phyloP scores from a whole-genome alignment of 2,888 invertebrate genomes.

The Coenonympha arcania region DNA sequence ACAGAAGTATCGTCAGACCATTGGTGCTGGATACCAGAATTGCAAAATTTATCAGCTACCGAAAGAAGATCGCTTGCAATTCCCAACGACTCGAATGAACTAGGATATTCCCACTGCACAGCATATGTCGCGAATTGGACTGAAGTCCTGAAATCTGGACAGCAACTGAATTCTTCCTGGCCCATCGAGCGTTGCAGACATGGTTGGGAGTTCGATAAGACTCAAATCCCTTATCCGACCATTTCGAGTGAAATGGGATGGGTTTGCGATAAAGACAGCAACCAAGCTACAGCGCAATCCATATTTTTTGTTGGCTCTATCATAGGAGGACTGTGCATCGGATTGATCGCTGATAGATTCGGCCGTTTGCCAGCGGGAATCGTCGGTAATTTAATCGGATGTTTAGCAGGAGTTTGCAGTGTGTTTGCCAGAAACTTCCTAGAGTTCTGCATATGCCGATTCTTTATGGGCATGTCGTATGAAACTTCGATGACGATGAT shows the following conservation, averaged over 20 bases:
- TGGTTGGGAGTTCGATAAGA: conserved; percentile 56
- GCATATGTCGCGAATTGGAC: conserved; percentile 49
- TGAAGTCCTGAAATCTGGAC: conserved; percentile 35
- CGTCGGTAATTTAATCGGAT: conserved; percentile 44
- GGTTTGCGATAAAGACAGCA: conserved; percentile 52
- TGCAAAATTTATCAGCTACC: conserved; percentile 40
- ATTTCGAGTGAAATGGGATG: conserved; percentile 52
- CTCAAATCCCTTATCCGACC: conserved; percentile 54
- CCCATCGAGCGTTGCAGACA: conserved; percentile 37
- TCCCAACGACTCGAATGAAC: conserved; percentile 36
- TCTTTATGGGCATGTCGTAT: conserved; percentile 56
- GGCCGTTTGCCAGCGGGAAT: conserved; percentile 50
- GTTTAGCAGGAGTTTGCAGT: conserved; percentile 43
- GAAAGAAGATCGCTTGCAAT: conserved; percentile 45
- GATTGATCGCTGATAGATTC: conserved; percentile 49
- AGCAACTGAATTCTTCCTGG: conserved; percentile 38
- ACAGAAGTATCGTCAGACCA: conserved; percentile 51
- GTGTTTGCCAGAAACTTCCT: conserved; percentile 40
- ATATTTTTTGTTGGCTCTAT: conserved; percentile 54
- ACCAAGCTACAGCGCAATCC: conserved; percentile 54
- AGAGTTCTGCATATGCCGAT: conserved; percentile 45
- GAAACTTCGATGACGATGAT: conserved; percentile 59
- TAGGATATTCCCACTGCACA: conserved; percentile 47
- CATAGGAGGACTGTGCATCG: conserved; percentile 48
- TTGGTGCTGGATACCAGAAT: conserved; percentile 54